Evolutionary conservation across 2,797 vertebrate genomes (phyloP).

Genomic region (Crocidura indochinensis): DNA sequence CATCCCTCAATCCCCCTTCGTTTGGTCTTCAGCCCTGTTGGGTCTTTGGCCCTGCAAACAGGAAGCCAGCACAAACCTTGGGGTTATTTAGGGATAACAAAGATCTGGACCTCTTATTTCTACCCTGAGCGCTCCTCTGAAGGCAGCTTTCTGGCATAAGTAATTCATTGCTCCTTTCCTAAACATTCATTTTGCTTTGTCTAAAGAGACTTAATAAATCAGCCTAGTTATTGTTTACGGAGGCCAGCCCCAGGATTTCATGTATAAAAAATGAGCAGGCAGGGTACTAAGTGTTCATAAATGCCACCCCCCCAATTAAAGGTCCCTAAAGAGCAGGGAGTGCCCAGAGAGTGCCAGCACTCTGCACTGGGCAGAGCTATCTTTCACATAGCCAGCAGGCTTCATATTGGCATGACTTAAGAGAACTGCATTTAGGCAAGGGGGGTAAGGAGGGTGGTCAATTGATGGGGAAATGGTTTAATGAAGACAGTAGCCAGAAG

Average conservation of each 20-base stretch:
- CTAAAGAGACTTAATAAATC: slow-evolving; percentile 76
- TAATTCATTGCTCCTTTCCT: slow-evolving; percentile 70
- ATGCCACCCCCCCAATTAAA: background rate
- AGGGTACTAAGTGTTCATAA: background rate
- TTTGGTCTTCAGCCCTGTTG: slow-evolving; percentile 55
- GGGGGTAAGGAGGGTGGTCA: background rate
- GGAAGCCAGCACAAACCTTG: slow-evolving; percentile 82
- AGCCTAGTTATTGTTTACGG: slow-evolving; percentile 58
- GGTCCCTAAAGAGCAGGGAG: slow-evolving; percentile 41
- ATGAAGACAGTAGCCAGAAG: slow-evolving; percentile 42
- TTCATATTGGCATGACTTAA: background rate
- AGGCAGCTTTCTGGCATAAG: slow-evolving; percentile 75
- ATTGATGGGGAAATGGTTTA: background rate
- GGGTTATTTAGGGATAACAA: slow-evolving; percentile 83
- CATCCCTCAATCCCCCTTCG: background rate
- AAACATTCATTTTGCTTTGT: slow-evolving; percentile 67
- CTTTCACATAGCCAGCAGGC: background rate
- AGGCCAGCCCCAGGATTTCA: slow-evolving; percentile 60
- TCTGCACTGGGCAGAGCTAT: background rate
- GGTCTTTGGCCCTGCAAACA: slow-evolving; percentile 55
- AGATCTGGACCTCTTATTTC: slow-evolving; percentile 61
- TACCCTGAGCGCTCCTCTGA: slow-evolving; percentile 75
- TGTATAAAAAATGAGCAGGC: slow-evolving; percentile 40
- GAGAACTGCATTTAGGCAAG: background rate
- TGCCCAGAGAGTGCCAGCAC: background rate